phyloP scores from a whole-genome alignment of 2,797 vertebrate genomes.

The Pachyuromys duprasi region DNA sequence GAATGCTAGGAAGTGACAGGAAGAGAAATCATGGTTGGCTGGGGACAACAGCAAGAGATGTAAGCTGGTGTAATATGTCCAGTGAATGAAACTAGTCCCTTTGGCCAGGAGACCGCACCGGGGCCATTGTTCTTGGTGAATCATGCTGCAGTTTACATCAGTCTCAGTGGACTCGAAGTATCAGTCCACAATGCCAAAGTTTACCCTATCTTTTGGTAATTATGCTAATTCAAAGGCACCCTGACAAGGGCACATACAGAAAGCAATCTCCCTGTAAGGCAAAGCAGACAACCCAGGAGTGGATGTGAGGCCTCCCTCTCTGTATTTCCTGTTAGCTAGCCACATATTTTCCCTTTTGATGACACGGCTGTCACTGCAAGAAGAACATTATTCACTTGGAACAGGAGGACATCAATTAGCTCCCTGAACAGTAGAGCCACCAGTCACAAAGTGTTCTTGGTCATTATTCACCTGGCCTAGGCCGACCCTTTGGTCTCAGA shows the following conservation, averaged over 20 bases:
- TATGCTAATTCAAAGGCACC: slow-evolving; percentile 8
- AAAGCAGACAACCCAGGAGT: neutral
- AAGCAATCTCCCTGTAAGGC: neutral
- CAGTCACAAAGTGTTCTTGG: slow-evolving; percentile 71
- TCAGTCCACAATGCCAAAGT: neutral
- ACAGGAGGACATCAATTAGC: slow-evolving; percentile 72
- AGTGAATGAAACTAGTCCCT: neutral
- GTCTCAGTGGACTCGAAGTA: neutral
- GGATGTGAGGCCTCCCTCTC: neutral
- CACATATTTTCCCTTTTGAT: slow-evolving; percentile 45
- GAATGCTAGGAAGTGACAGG: neutral
- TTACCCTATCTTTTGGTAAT: neutral
- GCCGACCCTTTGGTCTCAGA: slow-evolving; percentile 65
- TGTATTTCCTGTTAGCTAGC: slow-evolving; percentile 46
- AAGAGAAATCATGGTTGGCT: neutral
- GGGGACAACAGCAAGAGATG: neutral
- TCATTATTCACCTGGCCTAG: slow-evolving; percentile 75
- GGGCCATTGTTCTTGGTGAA: neutral
- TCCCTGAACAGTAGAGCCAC: slow-evolving; percentile 69
- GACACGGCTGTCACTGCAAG: slow-evolving; percentile 55
- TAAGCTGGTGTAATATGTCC: neutral
- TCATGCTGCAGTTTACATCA: neutral
- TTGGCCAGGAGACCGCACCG: neutral
- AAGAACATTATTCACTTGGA: slow-evolving; percentile 72
- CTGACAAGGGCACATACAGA: slow-evolving; percentile 18